phyloP scores from a whole-genome alignment of 2,797 vertebrate genomes.

The Dromococcyx pavoninus region DNA sequence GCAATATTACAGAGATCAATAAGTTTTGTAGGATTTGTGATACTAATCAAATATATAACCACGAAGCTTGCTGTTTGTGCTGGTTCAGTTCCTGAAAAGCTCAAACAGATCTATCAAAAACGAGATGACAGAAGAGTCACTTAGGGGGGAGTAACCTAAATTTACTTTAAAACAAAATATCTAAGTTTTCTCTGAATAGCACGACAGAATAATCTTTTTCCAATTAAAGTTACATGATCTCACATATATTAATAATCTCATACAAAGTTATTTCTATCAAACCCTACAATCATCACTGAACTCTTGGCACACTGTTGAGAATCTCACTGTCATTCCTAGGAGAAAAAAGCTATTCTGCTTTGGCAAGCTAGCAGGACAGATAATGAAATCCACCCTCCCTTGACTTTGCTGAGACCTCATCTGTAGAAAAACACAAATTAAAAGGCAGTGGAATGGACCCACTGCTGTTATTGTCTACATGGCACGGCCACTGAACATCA shows the following conservation, averaged over 20 bases:
- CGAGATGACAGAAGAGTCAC: not conserved
- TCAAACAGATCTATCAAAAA: not conserved
- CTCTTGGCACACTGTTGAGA: not conserved
- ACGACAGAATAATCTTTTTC: not conserved
- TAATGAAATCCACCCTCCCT: not conserved
- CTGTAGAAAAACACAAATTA: not conserved
- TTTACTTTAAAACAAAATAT: not conserved
- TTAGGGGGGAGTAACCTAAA: not conserved
- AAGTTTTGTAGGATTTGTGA: not conserved
- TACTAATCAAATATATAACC: not conserved
- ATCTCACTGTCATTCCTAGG: not conserved
- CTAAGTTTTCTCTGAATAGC: not conserved
- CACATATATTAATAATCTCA: not conserved
- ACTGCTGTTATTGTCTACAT: not conserved
- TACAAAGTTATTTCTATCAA: not conserved
- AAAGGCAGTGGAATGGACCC: not conserved
- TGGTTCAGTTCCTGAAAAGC: not conserved
- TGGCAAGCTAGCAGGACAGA: not conserved
- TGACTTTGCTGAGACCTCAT: not conserved
- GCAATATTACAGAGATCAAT: not conserved
- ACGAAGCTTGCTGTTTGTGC: not conserved
- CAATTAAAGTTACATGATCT: not conserved
- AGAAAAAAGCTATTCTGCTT: not conserved
- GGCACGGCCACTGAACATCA: not conserved
- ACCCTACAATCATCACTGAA: not conserved